These are phyloP conservation scores for Theocolax elegans DNA, from an alignment of 1,140 invertebrate genomes.

Conservation along the genomic window DNA sequence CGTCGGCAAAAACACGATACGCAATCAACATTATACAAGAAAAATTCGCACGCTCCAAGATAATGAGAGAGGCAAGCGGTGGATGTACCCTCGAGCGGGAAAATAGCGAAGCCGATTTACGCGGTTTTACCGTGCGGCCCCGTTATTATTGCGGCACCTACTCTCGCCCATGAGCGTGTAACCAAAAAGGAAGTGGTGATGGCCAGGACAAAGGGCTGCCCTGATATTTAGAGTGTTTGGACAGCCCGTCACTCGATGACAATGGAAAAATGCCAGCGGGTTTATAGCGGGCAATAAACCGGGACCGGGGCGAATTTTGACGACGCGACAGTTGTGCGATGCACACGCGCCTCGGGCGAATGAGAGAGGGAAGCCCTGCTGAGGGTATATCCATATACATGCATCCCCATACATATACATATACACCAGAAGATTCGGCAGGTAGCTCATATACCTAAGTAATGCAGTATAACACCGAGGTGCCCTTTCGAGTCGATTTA, in stretches of 20 bases:
- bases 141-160: conserved; percentile 49
- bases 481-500: too few species aligned
- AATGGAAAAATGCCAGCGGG: conserved; percentile 49
- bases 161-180: too few species aligned
- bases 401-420: too few species aligned
- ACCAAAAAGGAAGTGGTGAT: conserved; percentile 2
- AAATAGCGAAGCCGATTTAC: conserved; percentile 38
- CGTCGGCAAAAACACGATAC: background rate
- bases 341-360: background rate
- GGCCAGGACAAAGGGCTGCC: conserved; percentile 37
- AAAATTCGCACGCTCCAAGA: conserved; percentile 21
- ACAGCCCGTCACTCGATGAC: conserved; percentile 55
- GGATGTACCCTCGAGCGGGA: conserved; percentile 25
- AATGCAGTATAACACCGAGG: too few species aligned
- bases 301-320: too few species aligned
- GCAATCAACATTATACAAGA: background rate
- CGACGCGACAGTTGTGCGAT: background rate
- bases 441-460: conserved; percentile 12
- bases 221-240: conserved; percentile 59
- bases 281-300: conserved; percentile 48
- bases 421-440: background rate
- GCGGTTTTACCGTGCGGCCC: conserved; percentile 45
- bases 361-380: background rate
- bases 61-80: background rate
- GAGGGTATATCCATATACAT: too few species aligned